Evolutionary conservation across 1,140 invertebrate species (phyloP).

Genomic region (Pseudomyrmex sp.): DNA sequence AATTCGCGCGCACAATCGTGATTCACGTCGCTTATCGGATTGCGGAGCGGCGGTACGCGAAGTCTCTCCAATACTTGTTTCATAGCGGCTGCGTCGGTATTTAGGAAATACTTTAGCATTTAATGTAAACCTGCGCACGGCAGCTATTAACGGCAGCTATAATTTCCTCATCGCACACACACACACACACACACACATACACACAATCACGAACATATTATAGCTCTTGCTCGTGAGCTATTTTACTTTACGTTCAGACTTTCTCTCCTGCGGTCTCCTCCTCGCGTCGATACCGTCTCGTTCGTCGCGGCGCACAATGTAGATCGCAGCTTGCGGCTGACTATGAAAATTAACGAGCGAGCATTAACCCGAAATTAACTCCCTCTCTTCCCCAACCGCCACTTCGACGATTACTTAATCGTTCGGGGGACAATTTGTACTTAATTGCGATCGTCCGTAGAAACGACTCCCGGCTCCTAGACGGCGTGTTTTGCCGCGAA

Average conservation of each 20-base stretch:
- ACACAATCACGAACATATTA: constrained; percentile 20
- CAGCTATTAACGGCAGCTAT: background rate
- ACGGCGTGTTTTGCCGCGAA: background rate
- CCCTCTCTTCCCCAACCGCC: background rate
- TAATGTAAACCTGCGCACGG: background rate
- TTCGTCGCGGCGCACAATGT: background rate
- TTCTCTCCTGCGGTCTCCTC: constrained; percentile 4
- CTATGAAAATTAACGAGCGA: constrained; percentile 48
- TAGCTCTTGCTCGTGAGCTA: background rate
- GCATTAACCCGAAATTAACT: constrained; percentile 49
- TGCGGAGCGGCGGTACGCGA: constrained; percentile 7
- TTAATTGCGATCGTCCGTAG: constrained; percentile 46
- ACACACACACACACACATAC: too few species aligned
- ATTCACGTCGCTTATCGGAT: constrained; percentile 37
- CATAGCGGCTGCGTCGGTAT: constrained; percentile 4
- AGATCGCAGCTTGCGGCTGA: constrained; percentile 3
- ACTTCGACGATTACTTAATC: constrained; percentile 37
- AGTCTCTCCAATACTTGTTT: constrained; percentile 3
- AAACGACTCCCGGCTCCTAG: constrained; percentile 34
- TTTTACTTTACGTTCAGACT: constrained; percentile 11
- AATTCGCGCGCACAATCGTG: constrained; percentile 16
- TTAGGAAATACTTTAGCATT: constrained; percentile 27
- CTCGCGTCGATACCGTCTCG: background rate
- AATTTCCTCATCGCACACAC: constrained; percentile 19
- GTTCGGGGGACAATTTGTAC: constrained; percentile 49